phyloP scores from a whole-genome alignment of 2,888 invertebrate species.

The Drosophila greeni region DNA sequence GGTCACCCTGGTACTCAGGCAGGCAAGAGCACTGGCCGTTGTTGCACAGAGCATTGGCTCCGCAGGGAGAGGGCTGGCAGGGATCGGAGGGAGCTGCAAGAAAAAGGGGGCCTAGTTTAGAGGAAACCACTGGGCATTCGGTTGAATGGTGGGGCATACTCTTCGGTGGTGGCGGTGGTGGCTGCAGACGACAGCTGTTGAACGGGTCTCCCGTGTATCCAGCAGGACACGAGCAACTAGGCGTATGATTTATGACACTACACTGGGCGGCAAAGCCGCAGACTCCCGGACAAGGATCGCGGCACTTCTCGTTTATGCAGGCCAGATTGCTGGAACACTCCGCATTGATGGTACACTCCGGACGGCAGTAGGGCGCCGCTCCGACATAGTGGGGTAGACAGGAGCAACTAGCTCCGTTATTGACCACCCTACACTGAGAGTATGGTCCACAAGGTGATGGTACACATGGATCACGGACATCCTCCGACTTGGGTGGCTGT shows the following conservation, averaged over 20 bases:
- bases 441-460: constrained; percentile 90
- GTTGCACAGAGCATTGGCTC: constrained; percentile 86
- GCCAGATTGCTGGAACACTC: constrained; percentile 86
- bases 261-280: constrained; percentile 87
- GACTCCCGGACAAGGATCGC: constrained; percentile 87
- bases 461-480: constrained; percentile 82
- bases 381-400: constrained; percentile 86
- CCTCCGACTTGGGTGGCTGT: constrained; percentile 33
- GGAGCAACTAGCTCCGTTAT: constrained; percentile 85
- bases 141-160: constrained; percentile 56
- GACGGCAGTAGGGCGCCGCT: constrained; percentile 87
- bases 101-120: constrained; percentile 21
- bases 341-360: constrained; percentile 87
- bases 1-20: constrained; percentile 88
- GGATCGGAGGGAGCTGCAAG: constrained; percentile 80
- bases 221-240: constrained; percentile 85
- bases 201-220: constrained; percentile 89
- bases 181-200: constrained; percentile 83
- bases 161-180: constrained; percentile 77
- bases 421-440: constrained; percentile 85
- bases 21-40: constrained; percentile 87
- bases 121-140: neutral
- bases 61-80: constrained; percentile 88
- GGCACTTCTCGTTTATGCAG: constrained; percentile 86
- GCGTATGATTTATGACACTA: constrained; percentile 86